phyloP scores from a whole-genome alignment of 37 sponge, comb jelly and placozoan species.

The Cliona cf. orientalis region DNA sequence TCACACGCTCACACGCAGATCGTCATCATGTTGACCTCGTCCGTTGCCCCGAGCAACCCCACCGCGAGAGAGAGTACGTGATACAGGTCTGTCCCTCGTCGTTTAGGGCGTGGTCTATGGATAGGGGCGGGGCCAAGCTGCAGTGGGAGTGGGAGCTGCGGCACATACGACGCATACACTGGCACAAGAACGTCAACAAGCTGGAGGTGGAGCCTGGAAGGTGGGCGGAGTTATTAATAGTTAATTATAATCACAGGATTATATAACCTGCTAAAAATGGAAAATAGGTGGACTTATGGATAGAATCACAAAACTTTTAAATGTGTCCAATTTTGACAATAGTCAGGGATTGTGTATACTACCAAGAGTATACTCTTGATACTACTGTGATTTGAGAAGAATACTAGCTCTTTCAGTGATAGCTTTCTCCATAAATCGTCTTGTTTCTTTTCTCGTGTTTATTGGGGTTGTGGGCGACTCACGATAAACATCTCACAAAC shows the following conservation, averaged over 20 bases:
- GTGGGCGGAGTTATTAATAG: constrained; percentile 20
- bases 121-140: background rate
- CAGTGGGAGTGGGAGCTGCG: constrained; percentile 53
- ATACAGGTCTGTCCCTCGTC: constrained; percentile 21
- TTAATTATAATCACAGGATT: no score
- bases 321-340: no score
- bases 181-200: constrained; percentile 54
- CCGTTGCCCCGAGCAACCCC: constrained; percentile 45
- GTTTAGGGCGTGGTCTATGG: constrained; percentile 2
- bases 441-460: background rate
- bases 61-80: constrained; percentile 61
- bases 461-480: no score
- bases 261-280: background rate
- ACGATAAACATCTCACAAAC: no score
- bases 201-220: constrained; percentile 74
- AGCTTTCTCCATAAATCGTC: no score
- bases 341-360: no score
- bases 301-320: no score
- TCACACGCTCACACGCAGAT: constrained; percentile 12
- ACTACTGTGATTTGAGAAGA: no score
- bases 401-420: no score
- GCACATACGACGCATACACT: constrained; percentile 53
- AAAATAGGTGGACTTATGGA: no score
- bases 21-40: constrained; percentile 52
- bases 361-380: no score